These are phyloP conservation scores for Ylistrum balloti DNA, from an alignment of 1,140 invertebrate genomes.

Conservation along the genomic window DNA sequence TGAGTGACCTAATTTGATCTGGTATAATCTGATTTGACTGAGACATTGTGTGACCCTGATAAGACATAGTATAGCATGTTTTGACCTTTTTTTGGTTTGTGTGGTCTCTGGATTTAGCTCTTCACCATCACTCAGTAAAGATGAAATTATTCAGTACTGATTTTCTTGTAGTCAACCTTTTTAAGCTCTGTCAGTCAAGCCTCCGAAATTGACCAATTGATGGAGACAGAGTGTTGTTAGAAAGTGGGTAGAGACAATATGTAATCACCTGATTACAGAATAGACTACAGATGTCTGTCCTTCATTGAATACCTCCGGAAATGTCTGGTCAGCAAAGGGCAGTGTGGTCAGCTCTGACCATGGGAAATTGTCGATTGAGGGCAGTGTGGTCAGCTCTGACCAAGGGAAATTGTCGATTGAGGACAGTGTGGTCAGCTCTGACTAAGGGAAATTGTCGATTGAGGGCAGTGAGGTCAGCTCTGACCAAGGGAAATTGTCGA, in stretches of 20 bases:
- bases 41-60: too few relatives aligned
- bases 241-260: neutral
- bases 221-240: neutral
- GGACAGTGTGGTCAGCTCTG: neutral
- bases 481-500: too few relatives aligned
- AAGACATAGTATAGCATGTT: too few relatives aligned
- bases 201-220: neutral
- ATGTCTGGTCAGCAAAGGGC: neutral
- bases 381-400: neutral
- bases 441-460: too few relatives aligned
- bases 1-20: neutral
- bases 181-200: neutral
- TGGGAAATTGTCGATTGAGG: too few relatives aligned
- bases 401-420: too few relatives aligned
- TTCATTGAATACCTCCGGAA: neutral
- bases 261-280: neutral
- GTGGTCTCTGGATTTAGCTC: too few relatives aligned
- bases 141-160: neutral
- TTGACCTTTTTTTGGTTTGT: too few relatives aligned
- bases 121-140: too few relatives aligned
- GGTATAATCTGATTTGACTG: neutral
- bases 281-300: neutral
- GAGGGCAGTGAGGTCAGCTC: neutral
- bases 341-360: neutral
- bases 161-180: neutral